Percentiles rank a stretch among this genome's conserved stretches.
phyloP scores from a whole-genome alignment of 2,113 vertebrate genomes.

The Heterotis niloticus region DNA sequence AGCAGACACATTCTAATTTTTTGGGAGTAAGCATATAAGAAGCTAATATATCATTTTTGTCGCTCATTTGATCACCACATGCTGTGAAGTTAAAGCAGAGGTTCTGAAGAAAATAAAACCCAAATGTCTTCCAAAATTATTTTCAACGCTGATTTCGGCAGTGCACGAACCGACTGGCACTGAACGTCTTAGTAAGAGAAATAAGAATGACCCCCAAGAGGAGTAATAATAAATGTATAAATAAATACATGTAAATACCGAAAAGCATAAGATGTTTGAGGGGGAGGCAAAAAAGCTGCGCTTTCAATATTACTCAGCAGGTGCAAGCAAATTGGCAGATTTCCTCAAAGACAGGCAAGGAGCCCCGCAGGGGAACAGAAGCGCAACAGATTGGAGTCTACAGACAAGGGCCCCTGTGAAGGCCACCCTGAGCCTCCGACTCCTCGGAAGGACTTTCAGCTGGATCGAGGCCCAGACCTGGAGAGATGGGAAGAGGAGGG shows the following conservation, averaged over 20 bases:
- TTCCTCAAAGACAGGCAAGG: background rate
- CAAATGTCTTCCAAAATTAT: background rate
- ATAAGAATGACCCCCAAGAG: no score
- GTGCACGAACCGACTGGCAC: no score
- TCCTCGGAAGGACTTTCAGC: background rate
- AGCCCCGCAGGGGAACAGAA: background rate
- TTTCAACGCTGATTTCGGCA: no score
- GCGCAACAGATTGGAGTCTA: background rate
- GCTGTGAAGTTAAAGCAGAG: background rate
- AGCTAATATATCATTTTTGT: slow-evolving; percentile 3
- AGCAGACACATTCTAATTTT: background rate
- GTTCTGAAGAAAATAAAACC: background rate
- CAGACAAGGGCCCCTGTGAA: background rate
- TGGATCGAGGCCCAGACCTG: background rate
- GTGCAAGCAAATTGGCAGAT: no score
- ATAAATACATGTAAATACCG: no score
- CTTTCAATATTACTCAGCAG: no score
- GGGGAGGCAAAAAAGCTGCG: no score
- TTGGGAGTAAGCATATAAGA: background rate
- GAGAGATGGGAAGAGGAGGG: background rate
- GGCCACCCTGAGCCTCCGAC: background rate
- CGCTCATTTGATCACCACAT: background rate
- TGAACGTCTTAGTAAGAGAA: no score
- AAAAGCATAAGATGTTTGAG: no score
- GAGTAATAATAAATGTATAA: no score